phyloP scores from a whole-genome alignment of 2,888 invertebrate genomes.

The Mythimna lalbum region DNA sequence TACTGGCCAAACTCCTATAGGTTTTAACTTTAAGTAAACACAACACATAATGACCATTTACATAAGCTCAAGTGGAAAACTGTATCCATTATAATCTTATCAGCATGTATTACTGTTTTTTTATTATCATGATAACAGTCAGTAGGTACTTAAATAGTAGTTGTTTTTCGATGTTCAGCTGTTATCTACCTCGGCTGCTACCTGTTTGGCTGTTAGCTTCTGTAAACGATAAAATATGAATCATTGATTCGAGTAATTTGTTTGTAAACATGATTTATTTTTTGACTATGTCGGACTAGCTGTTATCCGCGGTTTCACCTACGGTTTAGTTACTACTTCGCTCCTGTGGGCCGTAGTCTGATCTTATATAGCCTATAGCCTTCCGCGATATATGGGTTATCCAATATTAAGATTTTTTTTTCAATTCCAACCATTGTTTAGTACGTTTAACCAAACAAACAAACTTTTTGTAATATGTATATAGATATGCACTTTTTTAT shows the following conservation, averaged over 20 bases:
- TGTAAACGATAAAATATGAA: slow-evolving; percentile 44
- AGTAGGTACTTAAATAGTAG: slow-evolving; percentile 19
- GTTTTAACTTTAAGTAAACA: slow-evolving; percentile 11
- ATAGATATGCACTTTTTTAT: too few species aligned
- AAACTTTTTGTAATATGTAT: too few species aligned
- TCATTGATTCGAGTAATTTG: slow-evolving; percentile 24
- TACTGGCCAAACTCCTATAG: background rate
- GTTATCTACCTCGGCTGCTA: slow-evolving; percentile 40
- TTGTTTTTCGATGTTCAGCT: slow-evolving; percentile 45
- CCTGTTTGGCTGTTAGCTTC: slow-evolving; percentile 30
- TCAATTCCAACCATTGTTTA: too few species aligned
- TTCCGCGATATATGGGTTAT: too few species aligned
- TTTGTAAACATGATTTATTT: slow-evolving; percentile 28
- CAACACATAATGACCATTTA: slow-evolving; percentile 13
- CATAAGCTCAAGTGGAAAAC: slow-evolving; percentile 34
- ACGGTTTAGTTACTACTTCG: too few species aligned
- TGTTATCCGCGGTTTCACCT: too few species aligned
- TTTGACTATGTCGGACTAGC: background rate
- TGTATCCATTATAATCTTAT: slow-evolving; percentile 47
- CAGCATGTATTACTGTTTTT: slow-evolving; percentile 53
- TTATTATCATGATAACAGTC: slow-evolving; percentile 43
- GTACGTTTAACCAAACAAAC: too few species aligned
- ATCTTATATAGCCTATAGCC: too few species aligned
- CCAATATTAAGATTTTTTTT: too few species aligned
- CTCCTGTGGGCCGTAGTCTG: too few species aligned